These are phyloP conservation scores for Podarcis muralis DNA, from an alignment of 2,113 vertebrate species.

Conservation along the genomic window DNA sequence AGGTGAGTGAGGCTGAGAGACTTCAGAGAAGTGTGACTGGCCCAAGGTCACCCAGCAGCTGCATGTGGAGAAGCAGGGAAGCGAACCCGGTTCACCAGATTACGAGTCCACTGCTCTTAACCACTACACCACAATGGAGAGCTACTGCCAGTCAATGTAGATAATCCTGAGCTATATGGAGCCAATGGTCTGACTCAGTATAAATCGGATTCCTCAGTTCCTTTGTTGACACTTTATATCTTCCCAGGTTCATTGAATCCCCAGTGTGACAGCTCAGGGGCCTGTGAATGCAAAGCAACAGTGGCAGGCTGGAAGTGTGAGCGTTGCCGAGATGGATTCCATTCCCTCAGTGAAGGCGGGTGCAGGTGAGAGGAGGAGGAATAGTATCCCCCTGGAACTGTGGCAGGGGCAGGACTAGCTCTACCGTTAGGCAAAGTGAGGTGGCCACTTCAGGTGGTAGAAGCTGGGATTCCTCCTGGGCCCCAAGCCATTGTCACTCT, in stretches of 20 bases:
- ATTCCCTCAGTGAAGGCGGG: conserved; percentile 88
- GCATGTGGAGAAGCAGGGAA: too few species aligned
- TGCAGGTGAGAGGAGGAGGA: conserved; percentile 83
- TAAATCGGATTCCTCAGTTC: rapidly evolving
- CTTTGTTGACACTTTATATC: neutral
- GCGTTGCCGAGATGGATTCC: conserved; percentile 85
- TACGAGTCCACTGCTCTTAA: too few species aligned
- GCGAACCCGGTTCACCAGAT: too few species aligned
- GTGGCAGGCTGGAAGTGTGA: conserved; percentile 91
- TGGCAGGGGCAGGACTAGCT: neutral
- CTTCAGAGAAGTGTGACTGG: too few species aligned
- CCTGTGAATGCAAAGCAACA: conserved; percentile 81
- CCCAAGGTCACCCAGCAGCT: too few species aligned
- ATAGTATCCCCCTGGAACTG: rapidly evolving
- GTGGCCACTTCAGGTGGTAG: too few species aligned
- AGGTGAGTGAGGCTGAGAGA: too few species aligned
- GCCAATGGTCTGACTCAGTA: neutral
- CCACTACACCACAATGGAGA: too few species aligned
- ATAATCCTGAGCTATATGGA: neutral
- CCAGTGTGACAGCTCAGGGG: conserved; percentile 82
- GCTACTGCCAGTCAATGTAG: neutral
- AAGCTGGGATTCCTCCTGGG: too few species aligned
- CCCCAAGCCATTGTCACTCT: too few species aligned
- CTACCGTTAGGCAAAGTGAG: neutral
- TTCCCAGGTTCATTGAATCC: conserved; percentile 81